Evolutionary conservation across 1,140 invertebrate genomes (phyloP), one percentile per base, ranked within the genome.

Genomic region (Ips nitidus): DNA sequence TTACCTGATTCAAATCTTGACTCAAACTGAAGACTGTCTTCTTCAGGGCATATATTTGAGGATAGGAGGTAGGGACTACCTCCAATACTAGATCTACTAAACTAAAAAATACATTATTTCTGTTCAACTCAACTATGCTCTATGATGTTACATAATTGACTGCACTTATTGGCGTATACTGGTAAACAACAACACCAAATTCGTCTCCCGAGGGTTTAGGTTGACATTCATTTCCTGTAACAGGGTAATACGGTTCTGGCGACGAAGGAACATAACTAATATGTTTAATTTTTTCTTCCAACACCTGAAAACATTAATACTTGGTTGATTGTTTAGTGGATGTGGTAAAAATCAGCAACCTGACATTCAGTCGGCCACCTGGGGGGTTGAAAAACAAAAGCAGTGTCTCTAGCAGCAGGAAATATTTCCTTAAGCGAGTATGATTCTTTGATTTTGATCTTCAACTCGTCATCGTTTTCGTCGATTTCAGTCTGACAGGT

Each of bases 1-100:
- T 99, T 99, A 45, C 96, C 97, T 65, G 91, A 93, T 83, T 99
- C 97, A 80, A 99, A 99, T 73, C 95, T 88, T 6, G 95, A 96
- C 80, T 98, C 96, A 81, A 99, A 99, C 67, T 85, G 84, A 8
- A 98, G 82, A 73, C 92, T 89, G 69, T 88, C 86, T 52, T 84
- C 85, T 59, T 85, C 82, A 74, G 86, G 73, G 47, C 71, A 73
- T 22, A 75, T 70, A 64, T 75, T 79, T 1, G 85, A 82, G 45
- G 84, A 83, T 52, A 85, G 77, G 62, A 85, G 83, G 71, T 88
- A 85, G 52, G 86, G 83, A 69, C 87, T 89, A 8, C 93, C 92
- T 42, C 91, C 91, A 22, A 92, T 88, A 67, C 89, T 87, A 37
- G 92, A 93, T 65, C 91, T 86, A 79, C 92, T 93, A 81, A 95